These are phyloP conservation scores for Agrochola circellaris DNA, from an alignment of 2,888 invertebrate species.

Conservation along the genomic window DNA sequence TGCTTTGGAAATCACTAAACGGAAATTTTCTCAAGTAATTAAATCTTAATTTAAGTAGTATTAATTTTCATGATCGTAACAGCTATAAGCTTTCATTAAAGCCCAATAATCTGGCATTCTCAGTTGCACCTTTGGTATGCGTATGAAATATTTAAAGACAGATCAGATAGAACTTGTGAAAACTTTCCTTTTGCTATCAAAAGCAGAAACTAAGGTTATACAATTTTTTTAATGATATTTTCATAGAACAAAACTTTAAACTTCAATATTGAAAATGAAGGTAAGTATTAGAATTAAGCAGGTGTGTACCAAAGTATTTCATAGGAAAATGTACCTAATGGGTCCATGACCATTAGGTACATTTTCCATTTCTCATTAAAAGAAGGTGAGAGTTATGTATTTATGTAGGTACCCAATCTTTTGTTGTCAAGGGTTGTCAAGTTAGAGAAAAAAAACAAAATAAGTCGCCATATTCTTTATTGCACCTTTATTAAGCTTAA, in stretches of 20 bases:
- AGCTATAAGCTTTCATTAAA: neutral
- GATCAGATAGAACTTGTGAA: neutral
- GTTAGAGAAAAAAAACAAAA: slow-evolving; percentile 28
- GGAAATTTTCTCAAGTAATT: neutral
- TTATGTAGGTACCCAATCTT: too few species aligned
- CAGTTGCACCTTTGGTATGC: too few species aligned
- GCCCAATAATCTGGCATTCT: too few species aligned
- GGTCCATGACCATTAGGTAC: too few species aligned
- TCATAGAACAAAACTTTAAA: neutral
- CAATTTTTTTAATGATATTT: neutral
- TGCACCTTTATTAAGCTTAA: slow-evolving; percentile 83
- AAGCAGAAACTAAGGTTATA: neutral
- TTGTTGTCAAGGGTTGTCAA: neutral
- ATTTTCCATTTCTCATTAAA: too few species aligned
- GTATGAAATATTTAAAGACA: neutral
- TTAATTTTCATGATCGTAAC: neutral
- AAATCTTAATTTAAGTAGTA: neutral
- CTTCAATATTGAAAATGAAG: too few species aligned
- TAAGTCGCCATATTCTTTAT: slow-evolving; percentile 72
- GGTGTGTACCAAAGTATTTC: too few species aligned
- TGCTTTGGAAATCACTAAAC: neutral
- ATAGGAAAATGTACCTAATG: too few species aligned
- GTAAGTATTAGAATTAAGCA: too few species aligned
- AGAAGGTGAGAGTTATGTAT: too few species aligned
- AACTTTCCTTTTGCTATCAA: neutral